These are phyloP conservation scores for Oscheius sp. DNA, from an alignment of 2,888 invertebrate genomes.

Conservation along the genomic window DNA sequence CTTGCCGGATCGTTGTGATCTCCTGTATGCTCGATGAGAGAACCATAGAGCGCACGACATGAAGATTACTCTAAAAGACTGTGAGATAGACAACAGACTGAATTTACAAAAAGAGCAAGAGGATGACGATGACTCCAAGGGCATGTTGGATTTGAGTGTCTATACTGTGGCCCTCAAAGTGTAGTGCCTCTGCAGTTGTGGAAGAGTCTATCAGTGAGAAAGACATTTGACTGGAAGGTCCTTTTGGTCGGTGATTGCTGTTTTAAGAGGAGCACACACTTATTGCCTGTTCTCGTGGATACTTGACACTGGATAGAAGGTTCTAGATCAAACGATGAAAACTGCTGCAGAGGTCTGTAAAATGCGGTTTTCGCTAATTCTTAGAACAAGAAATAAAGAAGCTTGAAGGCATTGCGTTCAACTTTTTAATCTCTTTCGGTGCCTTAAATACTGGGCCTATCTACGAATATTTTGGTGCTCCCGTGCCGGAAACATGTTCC, in stretches of 20 bases:
- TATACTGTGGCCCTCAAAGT: background rate
- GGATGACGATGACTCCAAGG: constrained; percentile 6
- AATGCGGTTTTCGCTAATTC: background rate
- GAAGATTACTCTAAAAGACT: background rate
- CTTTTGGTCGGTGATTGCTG: background rate
- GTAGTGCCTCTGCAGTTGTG: background rate
- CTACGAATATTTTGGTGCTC: too few relatives aligned
- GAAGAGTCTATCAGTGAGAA: background rate
- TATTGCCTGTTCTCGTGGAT: constrained; percentile 25
- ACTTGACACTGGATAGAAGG: constrained; percentile 17
- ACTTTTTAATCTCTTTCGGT: too few relatives aligned
- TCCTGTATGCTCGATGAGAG: constrained; percentile 14
- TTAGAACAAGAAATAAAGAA: background rate
- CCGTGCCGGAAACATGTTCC: too few relatives aligned
- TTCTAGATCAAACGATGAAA: background rate
- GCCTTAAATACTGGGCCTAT: too few relatives aligned
- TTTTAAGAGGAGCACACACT: constrained; percentile 7
- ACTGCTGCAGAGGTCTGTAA: background rate
- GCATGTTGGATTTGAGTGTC: constrained; percentile 12
- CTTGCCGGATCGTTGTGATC: background rate
- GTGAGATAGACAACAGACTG: background rate
- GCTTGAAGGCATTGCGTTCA: too few relatives aligned
- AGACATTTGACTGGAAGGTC: background rate
- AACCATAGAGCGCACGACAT: constrained; percentile 18
- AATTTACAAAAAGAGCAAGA: constrained; percentile 15